phyloP scores from a whole-genome alignment of 2,113 vertebrate genomes.

The Thalassoma bifasciatum region DNA sequence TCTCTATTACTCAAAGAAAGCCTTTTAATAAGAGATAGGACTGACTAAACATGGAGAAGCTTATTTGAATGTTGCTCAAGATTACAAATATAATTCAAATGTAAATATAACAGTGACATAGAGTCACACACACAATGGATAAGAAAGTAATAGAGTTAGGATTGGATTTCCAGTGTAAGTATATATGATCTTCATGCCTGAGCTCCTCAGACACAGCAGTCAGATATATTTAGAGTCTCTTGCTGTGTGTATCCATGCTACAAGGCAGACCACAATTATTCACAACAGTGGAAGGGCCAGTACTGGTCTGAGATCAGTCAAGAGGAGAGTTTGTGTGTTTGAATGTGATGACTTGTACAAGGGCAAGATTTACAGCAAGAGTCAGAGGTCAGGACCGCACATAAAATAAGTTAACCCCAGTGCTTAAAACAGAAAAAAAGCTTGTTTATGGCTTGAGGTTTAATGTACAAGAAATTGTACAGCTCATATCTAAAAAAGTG shows the following conservation, averaged over 20 bases:
- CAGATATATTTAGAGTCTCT: conserved; percentile 80
- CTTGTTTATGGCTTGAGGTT: no score
- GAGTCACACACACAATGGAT: conserved; percentile 53
- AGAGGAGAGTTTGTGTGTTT: conserved; percentile 8
- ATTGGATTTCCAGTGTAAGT: conserved; percentile 67
- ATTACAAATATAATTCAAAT: conserved; percentile 27
- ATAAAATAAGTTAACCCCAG: neutral
- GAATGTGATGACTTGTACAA: conserved; percentile 29
- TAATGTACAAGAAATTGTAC: no score
- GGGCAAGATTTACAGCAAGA: conserved; percentile 39
- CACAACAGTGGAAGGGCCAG: conserved; percentile 53
- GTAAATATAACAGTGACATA: conserved; percentile 10
- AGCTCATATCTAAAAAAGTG: no score
- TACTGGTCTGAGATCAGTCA: conserved; percentile 56
- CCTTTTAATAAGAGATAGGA: neutral
- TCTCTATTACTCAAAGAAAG: no score
- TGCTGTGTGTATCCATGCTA: conserved; percentile 75
- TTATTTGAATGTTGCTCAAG: conserved; percentile 27
- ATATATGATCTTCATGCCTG: conserved; percentile 67
- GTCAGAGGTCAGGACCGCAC: conserved; percentile 39
- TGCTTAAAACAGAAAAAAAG: neutral
- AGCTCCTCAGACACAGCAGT: conserved; percentile 69
- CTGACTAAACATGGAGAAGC: neutral
- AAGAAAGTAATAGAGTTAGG: conserved; percentile 46
- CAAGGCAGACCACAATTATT: conserved; percentile 74